These are phyloP conservation scores for Thereva unica DNA, from an alignment of 2,888 invertebrate species.

Conservation along the genomic window DNA sequence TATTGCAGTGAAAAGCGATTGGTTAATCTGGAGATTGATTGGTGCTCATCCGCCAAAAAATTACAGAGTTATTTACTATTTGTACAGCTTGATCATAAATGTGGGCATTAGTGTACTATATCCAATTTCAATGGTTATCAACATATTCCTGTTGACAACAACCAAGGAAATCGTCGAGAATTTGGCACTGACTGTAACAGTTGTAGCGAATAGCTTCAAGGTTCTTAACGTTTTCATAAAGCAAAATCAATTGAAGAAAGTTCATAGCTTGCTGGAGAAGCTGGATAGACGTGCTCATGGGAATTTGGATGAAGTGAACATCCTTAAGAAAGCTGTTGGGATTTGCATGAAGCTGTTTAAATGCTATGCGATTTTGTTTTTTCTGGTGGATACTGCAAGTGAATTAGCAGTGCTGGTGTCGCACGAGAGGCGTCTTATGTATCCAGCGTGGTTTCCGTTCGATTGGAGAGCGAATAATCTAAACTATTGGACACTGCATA, in stretches of 20 bases:
- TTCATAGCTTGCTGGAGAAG: background rate
- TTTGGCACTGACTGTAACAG: constrained; percentile 7
- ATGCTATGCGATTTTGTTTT: constrained; percentile 1
- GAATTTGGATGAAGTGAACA: background rate
- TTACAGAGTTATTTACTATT: constrained; percentile 3
- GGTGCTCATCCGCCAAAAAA: constrained; percentile 5
- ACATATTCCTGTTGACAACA: background rate
- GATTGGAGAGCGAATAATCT: constrained; percentile 12
- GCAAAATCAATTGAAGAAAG: constrained; percentile 1
- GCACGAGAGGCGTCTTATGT: constrained; percentile 10
- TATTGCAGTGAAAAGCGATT: constrained; percentile 3
- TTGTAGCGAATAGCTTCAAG: constrained; percentile 11
- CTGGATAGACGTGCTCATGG: constrained; percentile 9
- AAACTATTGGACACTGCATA: constrained; percentile 9
- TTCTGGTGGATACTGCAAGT: background rate
- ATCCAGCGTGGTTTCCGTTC: constrained; percentile 24
- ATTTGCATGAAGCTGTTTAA: constrained; percentile 5
- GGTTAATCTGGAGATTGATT: constrained; percentile 17
- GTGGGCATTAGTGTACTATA: background rate
- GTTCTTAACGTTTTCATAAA: constrained; percentile 10
- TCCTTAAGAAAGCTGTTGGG: background rate
- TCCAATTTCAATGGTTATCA: constrained; percentile 17
- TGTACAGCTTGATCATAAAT: constrained; percentile 14
- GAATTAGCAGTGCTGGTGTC: constrained; percentile 11
- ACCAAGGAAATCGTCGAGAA: constrained; percentile 7